Evolutionary conservation across 2,113 vertebrate genomes (phyloP).

Genomic region (Ancistrus triradiatus): DNA sequence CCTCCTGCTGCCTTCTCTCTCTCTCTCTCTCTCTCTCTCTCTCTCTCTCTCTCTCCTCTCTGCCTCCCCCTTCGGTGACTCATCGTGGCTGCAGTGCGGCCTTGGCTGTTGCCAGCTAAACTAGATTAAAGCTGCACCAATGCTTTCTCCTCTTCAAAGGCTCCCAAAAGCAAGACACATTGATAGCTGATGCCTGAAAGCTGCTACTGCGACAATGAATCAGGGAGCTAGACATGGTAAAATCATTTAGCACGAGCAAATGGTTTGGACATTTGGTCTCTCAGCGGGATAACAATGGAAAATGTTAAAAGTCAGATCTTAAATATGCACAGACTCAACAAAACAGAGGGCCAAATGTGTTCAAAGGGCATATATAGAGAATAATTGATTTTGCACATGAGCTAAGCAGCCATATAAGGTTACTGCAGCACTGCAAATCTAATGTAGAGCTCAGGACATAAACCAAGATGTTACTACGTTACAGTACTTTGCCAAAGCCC

Average conservation of each 20-base stretch:
- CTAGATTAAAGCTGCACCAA: slow-evolving; percentile 10
- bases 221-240: neutral
- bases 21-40: neutral
- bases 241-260: neutral
- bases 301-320: no score
- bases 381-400: no score
- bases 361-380: no score
- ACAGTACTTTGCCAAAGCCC: no score
- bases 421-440: no score
- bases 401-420: no score
- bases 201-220: neutral
- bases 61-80: slow-evolving; percentile 30
- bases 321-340: no score
- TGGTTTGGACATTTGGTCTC: neutral
- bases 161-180: neutral
- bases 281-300: no score
- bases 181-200: neutral
- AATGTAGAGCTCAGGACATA: no score
- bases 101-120: slow-evolving; percentile 47
- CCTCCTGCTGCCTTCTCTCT: slow-evolving; percentile 34
- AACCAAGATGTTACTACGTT: no score
- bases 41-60: neutral
- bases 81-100: slow-evolving; percentile 25
- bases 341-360: no score
- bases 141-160: slow-evolving; percentile 5